Evolutionary conservation across 2,113 vertebrate genomes (phyloP).

Genomic region (Hypocryptadius cinnamomeus): DNA sequence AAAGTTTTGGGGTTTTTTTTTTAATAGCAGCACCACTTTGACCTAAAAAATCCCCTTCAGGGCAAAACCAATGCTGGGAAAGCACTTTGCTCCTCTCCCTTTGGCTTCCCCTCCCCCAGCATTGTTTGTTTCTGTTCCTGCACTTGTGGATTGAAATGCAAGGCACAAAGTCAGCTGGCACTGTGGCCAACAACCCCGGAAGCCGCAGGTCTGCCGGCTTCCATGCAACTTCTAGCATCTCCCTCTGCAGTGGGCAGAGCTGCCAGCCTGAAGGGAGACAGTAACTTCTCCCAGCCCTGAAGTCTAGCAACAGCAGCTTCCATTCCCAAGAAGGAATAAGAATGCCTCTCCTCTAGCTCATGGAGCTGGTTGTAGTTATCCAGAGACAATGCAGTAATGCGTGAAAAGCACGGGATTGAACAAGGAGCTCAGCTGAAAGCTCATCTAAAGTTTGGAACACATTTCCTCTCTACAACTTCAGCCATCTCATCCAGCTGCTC

Average conservation of each 20-base stretch:
- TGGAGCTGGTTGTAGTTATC: neutral
- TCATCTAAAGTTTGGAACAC: neutral
- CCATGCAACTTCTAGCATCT: neutral
- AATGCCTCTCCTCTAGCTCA: neutral
- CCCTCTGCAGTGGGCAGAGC: neutral
- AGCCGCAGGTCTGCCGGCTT: neutral
- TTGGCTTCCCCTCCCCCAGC: neutral
- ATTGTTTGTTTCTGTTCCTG: neutral
- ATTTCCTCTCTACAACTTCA: neutral
- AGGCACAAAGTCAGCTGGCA: conserved; percentile 12
- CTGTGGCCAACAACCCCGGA: rapidly evolving
- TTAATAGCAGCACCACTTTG: neutral
- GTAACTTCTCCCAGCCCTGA: neutral
- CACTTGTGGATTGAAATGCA: conserved; percentile 29
- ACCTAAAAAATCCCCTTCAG: neutral
- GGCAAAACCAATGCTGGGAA: neutral
- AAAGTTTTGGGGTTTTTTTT: neutral
- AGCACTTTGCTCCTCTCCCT: neutral
- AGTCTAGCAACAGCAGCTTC: neutral
- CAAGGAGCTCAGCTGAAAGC: neutral
- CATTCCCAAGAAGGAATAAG: neutral
- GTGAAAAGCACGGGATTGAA: neutral
- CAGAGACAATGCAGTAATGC: neutral
- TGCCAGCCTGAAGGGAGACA: neutral
- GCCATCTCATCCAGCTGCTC: neutral